A percentile compares a stretch with the other conserved stretches of the same genome.
Conservation (phyloP, 2,797 vertebrate genomes). For the Sebastes elongatus region DNA sequence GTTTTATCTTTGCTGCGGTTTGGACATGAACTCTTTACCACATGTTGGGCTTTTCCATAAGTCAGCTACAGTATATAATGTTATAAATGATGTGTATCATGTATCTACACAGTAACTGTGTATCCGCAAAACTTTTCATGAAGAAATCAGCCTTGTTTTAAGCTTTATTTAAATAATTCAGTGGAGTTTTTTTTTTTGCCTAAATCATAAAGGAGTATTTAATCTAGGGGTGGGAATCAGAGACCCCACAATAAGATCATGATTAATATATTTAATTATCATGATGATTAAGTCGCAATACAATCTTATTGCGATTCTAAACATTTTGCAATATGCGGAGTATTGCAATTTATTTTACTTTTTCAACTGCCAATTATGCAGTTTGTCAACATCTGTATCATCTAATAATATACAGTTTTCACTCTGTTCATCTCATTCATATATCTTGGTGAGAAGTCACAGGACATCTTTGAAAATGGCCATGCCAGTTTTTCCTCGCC, state of each 20-base stretch:
- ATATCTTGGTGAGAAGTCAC: too few species aligned
- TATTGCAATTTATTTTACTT: too few species aligned
- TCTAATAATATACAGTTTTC: rapidly evolving
- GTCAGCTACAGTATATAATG: background rate
- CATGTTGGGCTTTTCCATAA: background rate
- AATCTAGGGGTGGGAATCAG: too few species aligned
- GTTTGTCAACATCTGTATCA: too few species aligned
- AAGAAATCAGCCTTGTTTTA: background rate
- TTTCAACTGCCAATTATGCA: too few species aligned
- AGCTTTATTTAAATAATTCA: background rate
- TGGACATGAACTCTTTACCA: background rate
- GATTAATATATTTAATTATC: too few species aligned
- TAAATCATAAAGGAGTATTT: background rate
- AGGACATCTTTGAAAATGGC: too few species aligned
- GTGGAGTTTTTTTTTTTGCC: background rate
- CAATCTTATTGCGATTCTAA: too few species aligned
- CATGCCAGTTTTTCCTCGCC: too few species aligned
- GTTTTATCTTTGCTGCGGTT: background rate
- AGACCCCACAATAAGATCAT: too few species aligned
- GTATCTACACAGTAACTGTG: background rate
- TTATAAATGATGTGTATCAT: background rate
- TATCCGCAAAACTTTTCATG: background rate
- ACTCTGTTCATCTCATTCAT: too few species aligned
- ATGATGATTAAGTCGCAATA: rapidly evolving
- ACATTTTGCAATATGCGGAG: rapidly evolving